Conservation (phyloP, 2,113 vertebrate species). For the Promerops cafer region DNA sequence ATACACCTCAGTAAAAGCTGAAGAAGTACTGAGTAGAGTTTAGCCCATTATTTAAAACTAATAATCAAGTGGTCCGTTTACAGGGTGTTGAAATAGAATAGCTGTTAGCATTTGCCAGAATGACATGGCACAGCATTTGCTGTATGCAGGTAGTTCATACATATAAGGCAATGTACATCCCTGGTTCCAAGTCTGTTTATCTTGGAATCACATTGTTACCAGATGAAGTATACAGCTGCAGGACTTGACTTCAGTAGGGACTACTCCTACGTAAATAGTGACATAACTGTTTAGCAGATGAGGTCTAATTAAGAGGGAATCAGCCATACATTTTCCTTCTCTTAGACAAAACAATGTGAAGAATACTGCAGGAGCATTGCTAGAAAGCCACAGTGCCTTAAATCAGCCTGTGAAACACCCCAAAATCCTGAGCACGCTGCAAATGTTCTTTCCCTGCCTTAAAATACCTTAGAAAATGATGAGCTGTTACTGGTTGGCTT, state of each 20-base stretch:
- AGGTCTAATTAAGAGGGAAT: constrained; percentile 6
- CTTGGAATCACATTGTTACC: constrained; percentile 59
- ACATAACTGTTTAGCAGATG: constrained; percentile 59
- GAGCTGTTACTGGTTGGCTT: not conserved
- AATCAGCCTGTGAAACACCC: not conserved
- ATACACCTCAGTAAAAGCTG: not conserved
- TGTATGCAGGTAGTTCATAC: constrained; percentile 41
- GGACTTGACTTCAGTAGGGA: constrained; percentile 12
- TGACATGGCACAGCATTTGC: not conserved
- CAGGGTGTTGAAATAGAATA: not conserved
- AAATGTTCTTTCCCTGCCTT: not conserved
- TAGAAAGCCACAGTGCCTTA: not conserved
- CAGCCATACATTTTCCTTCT: not conserved
- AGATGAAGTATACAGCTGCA: constrained; percentile 50
- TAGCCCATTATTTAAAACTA: not conserved
- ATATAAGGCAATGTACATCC: constrained; percentile 60
- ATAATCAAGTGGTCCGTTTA: not conserved
- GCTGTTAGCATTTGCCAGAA: not conserved
- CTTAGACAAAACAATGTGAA: not conserved
- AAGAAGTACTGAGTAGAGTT: not conserved
- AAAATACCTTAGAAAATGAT: not conserved
- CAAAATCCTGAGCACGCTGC: not conserved
- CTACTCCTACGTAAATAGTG: constrained; percentile 50
- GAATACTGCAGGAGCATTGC: not conserved
- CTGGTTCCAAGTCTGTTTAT: constrained; percentile 57